Evolutionary conservation across 2,797 vertebrate genomes (phyloP), one percentile per base, ranked within the genome.

Genomic region (Corythornis leucogaster): DNA sequence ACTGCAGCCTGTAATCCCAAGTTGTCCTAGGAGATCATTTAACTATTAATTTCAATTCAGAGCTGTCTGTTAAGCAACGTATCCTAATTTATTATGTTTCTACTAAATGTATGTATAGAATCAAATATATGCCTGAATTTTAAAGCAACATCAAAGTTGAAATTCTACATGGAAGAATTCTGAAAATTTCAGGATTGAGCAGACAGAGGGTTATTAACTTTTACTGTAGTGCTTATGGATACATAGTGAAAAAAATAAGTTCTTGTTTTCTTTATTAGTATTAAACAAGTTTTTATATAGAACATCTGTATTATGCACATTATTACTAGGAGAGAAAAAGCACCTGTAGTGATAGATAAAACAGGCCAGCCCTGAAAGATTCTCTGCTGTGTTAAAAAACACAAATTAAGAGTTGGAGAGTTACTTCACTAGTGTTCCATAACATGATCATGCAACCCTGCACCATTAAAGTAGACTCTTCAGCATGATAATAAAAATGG

Each of bases 161-260:
- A 91, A 76, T 90, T 91, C 78, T 76, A 48, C 15, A n/a, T 63
- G 78, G 74, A 69, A 86, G n/a, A 79, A 79, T 86, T 69, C 76
- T 35, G 66, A 40, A 78, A 75, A 54, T 75, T 64, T 89, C 51
- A 73, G 53, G 28, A 70, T 11, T 57, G 35, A 76, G 20, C 21
- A 66, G 45, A 59, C 20, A 38, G 48, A 73, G 31, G 22, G 8
- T 57, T 69, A 19, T 46, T 58, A 59, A 55, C 22, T 75, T 76
- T 26, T 9, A 12, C 31, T 42, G 8, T 46, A 19, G 18, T 62
- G 25, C 28, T 70, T 64, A 46, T 33, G 59, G 46, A 46, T 68
- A n/a, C 0, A 0, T 5, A 30, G 15, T 48, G 33, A 16, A 28
- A 31, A 75, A 75, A 51, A 14, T 6, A 22, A 33, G 15, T 53